Conservation (phyloP, 2,888 invertebrate species). For the Drosophila diplacantha region DNA sequence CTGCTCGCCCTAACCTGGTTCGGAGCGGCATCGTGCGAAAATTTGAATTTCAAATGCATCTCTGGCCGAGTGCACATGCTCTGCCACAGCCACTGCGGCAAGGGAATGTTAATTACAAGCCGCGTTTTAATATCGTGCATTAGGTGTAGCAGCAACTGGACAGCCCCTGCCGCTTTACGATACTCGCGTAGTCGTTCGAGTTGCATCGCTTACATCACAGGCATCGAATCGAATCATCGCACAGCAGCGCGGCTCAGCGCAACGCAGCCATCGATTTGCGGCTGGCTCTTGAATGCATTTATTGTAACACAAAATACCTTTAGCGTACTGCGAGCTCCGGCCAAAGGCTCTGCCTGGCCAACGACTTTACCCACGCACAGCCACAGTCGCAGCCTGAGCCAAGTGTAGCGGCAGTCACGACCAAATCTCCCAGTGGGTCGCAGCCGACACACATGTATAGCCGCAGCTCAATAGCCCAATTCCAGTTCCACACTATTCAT, state of each 20-base stretch:
- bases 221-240: conserved; percentile 10
- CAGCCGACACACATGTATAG: conserved; percentile 6
- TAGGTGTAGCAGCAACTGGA: conserved; percentile 22
- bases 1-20: conserved; percentile 18
- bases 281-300: conserved; percentile 18
- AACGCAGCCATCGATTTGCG: conserved; percentile 34
- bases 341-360: conserved; percentile 13
- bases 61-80: conserved; percentile 12
- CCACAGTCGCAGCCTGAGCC: conserved; percentile 6
- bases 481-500: conserved; percentile 31
- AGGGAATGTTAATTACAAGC: conserved; percentile 46
- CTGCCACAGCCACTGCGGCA: conserved; percentile 9
- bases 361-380: conserved; percentile 39
- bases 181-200: conserved; percentile 15
- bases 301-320: conserved; percentile 20
- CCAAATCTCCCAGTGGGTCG: conserved; percentile 18
- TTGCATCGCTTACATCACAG: conserved; percentile 23
- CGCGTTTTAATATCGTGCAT: conserved; percentile 46
- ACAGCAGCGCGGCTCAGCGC: background rate
- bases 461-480: conserved; percentile 37
- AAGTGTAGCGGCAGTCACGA: conserved; percentile 45
- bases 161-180: conserved; percentile 10
- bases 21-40: conserved; percentile 21
- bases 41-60: conserved; percentile 43
- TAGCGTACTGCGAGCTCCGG: conserved; percentile 12